phyloP scores from a whole-genome alignment of 2,113 vertebrate genomes.

The Callopanchax toddi region DNA sequence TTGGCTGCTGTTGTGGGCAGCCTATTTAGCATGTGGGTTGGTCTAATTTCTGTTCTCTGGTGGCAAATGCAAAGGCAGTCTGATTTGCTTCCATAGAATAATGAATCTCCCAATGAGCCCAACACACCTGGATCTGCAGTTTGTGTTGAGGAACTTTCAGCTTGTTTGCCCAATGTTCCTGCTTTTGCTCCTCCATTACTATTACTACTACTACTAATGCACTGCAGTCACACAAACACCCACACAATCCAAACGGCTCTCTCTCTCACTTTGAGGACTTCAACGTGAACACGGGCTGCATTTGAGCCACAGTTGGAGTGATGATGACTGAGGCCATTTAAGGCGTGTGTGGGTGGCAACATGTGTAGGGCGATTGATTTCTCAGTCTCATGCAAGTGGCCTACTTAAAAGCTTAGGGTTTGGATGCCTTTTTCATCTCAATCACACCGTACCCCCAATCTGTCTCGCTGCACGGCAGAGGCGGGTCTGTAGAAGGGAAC shows the following conservation, averaged over 20 bases:
- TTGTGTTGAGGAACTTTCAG: background rate
- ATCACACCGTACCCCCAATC: slow-evolving; percentile 54
- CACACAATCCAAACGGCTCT: slow-evolving; percentile 31
- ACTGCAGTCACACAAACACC: slow-evolving; percentile 27
- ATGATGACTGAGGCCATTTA: slow-evolving; percentile 57
- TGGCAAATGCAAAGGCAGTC: slow-evolving; percentile 46
- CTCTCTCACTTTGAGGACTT: slow-evolving; percentile 35
- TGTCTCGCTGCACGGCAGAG: slow-evolving; percentile 30
- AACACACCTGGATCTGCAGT: slow-evolving; percentile 32
- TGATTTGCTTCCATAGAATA: slow-evolving; percentile 44
- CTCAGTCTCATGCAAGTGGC: slow-evolving; percentile 44
- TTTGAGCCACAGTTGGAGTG: slow-evolving; percentile 33
- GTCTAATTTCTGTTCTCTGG: slow-evolving; percentile 66
- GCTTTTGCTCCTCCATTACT: background rate
- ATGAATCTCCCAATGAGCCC: slow-evolving; percentile 31
- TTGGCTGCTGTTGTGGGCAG: slow-evolving; percentile 66
- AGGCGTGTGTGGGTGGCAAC: slow-evolving; percentile 55
- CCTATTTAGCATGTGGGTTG: slow-evolving; percentile 67
- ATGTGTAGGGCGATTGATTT: slow-evolving; percentile 65
- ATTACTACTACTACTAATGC: background rate
- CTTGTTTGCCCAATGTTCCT: slow-evolving; percentile 2
- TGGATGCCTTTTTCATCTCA: slow-evolving; percentile 54
- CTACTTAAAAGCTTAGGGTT: slow-evolving; percentile 61
- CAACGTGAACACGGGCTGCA: slow-evolving; percentile 42
- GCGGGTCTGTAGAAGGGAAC: slow-evolving; percentile 2